Conservation (phyloP, 1,140 invertebrate species). For the Nephila pilipes region DNA sequence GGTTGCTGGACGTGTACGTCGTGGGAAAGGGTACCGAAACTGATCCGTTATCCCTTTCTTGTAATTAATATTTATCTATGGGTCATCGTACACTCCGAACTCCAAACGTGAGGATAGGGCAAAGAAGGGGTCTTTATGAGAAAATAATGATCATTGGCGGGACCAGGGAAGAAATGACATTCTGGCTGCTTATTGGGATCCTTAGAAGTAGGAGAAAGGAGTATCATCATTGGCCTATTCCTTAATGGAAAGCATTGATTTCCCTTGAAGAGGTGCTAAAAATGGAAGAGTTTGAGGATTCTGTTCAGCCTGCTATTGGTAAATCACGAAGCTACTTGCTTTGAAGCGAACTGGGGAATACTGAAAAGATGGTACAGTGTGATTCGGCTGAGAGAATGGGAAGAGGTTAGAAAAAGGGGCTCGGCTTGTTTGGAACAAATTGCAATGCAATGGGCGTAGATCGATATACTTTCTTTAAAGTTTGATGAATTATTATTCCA, state of each 20-base stretch:
- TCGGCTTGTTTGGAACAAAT: background rate
- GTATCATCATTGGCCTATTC: conserved; percentile 67
- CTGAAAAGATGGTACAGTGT: background rate
- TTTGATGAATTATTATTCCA: background rate
- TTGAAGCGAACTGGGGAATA: background rate
- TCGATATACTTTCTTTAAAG: background rate
- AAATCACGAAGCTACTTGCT: conserved; percentile 18
- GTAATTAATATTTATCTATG: conserved; percentile 74
- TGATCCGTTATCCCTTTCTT: conserved; percentile 68
- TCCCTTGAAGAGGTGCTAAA: conserved; percentile 66
- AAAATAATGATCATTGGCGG: conserved; percentile 70
- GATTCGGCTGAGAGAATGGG: background rate
- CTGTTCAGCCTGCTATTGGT: background rate
- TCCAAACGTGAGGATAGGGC: conserved; percentile 67
- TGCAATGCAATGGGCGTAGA: background rate
- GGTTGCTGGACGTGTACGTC: conserved; percentile 54
- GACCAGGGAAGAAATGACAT: conserved; percentile 57
- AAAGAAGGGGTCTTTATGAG: conserved; percentile 69
- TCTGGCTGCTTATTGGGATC: conserved; percentile 60
- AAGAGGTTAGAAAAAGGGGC: background rate
- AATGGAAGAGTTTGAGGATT: conserved; percentile 29
- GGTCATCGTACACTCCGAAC: conserved; percentile 52
- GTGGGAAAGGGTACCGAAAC: conserved; percentile 24
- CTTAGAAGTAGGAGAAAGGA: conserved; percentile 28
- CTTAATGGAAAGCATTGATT: conserved; percentile 73